Conservation (phyloP, 2,888 invertebrate species). For the Amblyteles armatorius region DNA sequence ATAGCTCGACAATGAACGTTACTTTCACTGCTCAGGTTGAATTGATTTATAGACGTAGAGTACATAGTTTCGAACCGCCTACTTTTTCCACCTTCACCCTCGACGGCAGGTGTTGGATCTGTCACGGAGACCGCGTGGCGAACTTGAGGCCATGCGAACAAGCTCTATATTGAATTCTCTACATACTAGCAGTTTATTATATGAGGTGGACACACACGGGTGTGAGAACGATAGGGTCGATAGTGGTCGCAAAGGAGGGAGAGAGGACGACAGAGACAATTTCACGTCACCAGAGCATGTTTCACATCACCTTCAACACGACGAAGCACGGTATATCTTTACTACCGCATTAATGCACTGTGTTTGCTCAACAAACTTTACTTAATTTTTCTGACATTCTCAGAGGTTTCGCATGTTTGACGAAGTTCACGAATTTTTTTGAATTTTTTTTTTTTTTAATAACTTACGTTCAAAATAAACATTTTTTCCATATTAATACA, state of each 20-base stretch:
- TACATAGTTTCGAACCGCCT: not conserved
- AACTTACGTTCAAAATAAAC: too few species aligned
- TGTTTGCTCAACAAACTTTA: not conserved
- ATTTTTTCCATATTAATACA: too few species aligned
- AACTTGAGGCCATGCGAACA: not conserved
- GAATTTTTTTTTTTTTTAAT: too few species aligned
- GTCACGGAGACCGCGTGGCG: conserved; percentile 69
- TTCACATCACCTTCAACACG: not conserved
- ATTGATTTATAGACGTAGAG: conserved; percentile 1
- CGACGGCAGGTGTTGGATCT: conserved; percentile 77
- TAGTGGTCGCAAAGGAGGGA: not conserved
- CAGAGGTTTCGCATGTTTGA: not conserved
- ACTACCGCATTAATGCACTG: not conserved
- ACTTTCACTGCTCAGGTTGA: not conserved
- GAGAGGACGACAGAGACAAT: not conserved
- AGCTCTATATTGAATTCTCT: conserved; percentile 12
- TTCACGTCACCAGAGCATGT: not conserved
- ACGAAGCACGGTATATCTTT: not conserved
- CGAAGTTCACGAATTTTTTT: too few species aligned
- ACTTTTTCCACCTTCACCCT: conserved; percentile 73
- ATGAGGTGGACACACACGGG: not conserved
- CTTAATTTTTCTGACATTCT: not conserved
- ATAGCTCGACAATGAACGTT: conserved; percentile 10
- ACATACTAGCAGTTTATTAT: not conserved
- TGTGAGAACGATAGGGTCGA: not conserved